Percentiles rank a stretch among this genome's conserved stretches.
Evolutionary conservation across 2,113 vertebrate species (phyloP).

Genomic region (Mus spicilegus): DNA sequence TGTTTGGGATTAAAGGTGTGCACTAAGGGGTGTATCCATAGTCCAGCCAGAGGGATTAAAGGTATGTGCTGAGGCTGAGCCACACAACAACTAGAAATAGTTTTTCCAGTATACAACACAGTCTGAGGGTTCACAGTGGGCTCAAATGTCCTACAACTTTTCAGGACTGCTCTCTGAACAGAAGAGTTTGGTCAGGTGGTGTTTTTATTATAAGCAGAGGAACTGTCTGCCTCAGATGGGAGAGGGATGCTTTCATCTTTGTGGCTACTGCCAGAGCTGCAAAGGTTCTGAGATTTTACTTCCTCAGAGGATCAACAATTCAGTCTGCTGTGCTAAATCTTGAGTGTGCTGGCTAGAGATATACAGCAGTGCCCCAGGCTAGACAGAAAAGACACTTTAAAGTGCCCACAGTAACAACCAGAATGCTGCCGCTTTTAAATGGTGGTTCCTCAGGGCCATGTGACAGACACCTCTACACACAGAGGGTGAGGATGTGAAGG

Average conservation of each 20-base stretch:
- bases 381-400: not conserved
- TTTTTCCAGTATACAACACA: no score
- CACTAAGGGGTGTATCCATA: no score
- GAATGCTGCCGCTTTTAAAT: not conserved
- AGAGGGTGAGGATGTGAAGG: not conserved
- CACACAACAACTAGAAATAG: no score
- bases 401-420: not conserved
- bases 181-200: not conserved
- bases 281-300: not conserved
- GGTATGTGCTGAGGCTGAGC: no score
- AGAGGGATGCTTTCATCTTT: not conserved
- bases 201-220: not conserved
- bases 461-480: not conserved
- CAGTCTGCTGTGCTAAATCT: not conserved
- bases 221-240: not conserved
- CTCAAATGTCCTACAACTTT: not conserved
- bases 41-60: no score
- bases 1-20: no score
- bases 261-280: not conserved
- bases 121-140: no score
- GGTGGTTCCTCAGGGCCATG: no score
- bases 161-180: not conserved
- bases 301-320: not conserved
- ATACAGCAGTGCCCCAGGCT: rapidly evolving
- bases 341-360: not conserved